Base-by-base conservation (phyloP, 2,888 invertebrate genomes). In the Heteropelma amictum region DNA sequence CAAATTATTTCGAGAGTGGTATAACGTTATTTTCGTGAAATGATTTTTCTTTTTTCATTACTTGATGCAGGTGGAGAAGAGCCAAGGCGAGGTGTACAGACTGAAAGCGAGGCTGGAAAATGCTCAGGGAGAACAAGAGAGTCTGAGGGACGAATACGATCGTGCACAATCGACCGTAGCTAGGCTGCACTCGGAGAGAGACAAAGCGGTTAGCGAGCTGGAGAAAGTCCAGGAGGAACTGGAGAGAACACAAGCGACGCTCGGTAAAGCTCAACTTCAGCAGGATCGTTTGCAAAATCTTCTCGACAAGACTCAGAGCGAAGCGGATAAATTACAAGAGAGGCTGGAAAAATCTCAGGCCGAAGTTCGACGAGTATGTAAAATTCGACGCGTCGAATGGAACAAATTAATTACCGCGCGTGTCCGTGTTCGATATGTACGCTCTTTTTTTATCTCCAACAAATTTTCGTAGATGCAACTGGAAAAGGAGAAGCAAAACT, bases 41-140 rank as follows among this genome's bases (percentile, higher is more conserved):
- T 33, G 1, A 54, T 33, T 54, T 28, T 42, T 58, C 30, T 21
- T n/a, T n/a, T n/a, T n/a, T 42, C 2, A 49, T 72, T 64, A 14
- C 40, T 56, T 65, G 35, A 30, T 65, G 14, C 72, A 88, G 88
- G 90, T 97, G 77, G 97, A 97, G 88, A 97, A 97, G 90, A 96
- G 96, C 67, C 97, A 97, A 90, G 97, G 97, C 76, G 97, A 98
- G 90, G 97, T 98, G 35, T 97, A 97, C 87, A 94, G 97, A 89
- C 92, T 97, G 82, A 97, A 97, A 89, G 97, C 97, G 40, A 95
- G 97, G 87, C 91, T 97, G 85, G 97, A 97, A 91, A 97, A 97
- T 91, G 97, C 97, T 89, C 97, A 97, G 91, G 96, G 96, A 73
- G 97, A 98, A 90, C 96, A 97, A 87, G 97, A 97, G 86, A 97